Percentiles rank a stretch among this genome's conserved stretches.
Evolutionary conservation across 2,797 vertebrate species (phyloP).

Genomic region (Gastrophryne carolinensis): DNA sequence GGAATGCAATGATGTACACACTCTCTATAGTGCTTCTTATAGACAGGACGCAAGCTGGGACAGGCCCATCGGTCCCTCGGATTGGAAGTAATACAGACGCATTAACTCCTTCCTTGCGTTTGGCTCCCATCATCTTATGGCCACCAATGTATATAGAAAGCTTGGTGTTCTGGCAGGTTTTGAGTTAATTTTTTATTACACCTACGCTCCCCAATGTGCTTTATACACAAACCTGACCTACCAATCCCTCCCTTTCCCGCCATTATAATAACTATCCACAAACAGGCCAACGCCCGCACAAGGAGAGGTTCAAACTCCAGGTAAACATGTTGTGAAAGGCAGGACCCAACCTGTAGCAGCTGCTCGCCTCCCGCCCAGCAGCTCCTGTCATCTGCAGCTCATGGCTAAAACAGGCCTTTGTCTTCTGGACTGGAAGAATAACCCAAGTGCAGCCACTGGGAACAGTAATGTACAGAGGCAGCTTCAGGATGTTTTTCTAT

Average conservation of each 20-base stretch:
- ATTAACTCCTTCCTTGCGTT: conserved; percentile 14
- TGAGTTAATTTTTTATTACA: conserved; percentile 17
- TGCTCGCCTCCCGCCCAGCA: not conserved
- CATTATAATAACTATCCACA: conserved; percentile 38
- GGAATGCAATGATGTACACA: not conserved
- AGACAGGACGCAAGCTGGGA: conserved; percentile 38
- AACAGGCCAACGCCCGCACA: conserved; percentile 39
- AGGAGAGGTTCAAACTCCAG: conserved; percentile 51
- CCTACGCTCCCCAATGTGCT: conserved; percentile 4
- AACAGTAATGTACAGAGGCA: not conserved
- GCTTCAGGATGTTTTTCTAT: too few relatives aligned
- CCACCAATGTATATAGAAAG: not conserved
- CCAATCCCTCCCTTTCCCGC: conserved; percentile 23
- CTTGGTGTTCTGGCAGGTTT: not conserved
- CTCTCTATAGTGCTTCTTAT: not conserved
- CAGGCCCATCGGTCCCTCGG: conserved; percentile 8
- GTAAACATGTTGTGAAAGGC: conserved; percentile 45
- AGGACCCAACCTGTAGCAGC: conserved; percentile 34
- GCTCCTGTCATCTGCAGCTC: not conserved
- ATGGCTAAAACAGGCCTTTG: not conserved
- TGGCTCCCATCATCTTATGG: not conserved
- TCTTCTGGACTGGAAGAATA: not conserved
- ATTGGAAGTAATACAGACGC: not conserved
- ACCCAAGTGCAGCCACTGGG: not conserved
- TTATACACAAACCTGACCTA: conserved; percentile 12